Evolutionary conservation across 2,797 vertebrate genomes (phyloP).

Genomic region (Cossypha polioptera): DNA sequence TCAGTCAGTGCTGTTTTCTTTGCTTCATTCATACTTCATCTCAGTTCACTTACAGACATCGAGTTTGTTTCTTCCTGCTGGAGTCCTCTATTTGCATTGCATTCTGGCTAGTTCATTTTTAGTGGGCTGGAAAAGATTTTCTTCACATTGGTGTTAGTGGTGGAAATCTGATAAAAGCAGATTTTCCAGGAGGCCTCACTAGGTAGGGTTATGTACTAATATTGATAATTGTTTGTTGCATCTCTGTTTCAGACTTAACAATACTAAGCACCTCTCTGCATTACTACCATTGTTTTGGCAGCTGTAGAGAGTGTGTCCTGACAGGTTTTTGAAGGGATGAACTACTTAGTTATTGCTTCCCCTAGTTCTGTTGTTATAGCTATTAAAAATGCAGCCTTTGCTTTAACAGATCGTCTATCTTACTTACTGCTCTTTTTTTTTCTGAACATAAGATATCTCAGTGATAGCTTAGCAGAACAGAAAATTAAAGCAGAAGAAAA

Average conservation of each 20-base stretch:
- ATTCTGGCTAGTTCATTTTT: background rate
- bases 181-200: background rate
- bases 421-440: background rate
- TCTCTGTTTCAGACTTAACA: background rate
- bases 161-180: background rate
- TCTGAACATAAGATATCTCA: background rate
- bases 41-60: background rate
- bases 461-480: background rate
- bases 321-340: background rate
- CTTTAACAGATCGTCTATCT: background rate
- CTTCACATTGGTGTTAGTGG: background rate
- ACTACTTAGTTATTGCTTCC: background rate
- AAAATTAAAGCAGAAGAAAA: background rate
- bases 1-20: background rate
- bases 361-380: background rate
- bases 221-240: background rate
- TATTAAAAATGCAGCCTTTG: background rate
- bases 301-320: background rate
- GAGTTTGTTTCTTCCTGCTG: background rate
- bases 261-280: background rate
- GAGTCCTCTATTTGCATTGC: background rate
- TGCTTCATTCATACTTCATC: background rate
- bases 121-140: background rate
- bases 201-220: background rate
- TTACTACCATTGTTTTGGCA: constrained; percentile 6